Evolutionary conservation across 1,140 invertebrate genomes (phyloP), one percentile per base, ranked within the genome.

Genomic region (Sipha flava): DNA sequence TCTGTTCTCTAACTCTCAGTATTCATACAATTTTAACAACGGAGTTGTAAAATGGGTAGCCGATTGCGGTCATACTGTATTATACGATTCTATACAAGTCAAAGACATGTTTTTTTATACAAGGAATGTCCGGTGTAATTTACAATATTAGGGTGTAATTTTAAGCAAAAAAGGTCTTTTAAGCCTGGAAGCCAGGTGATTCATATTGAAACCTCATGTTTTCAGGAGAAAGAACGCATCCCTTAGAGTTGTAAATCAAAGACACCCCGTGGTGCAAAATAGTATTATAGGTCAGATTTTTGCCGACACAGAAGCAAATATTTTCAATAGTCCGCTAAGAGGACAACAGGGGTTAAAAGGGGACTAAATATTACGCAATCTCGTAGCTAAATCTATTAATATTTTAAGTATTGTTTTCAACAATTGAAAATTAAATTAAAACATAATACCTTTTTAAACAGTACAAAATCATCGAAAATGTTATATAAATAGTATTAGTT

Each of bases 121-220:
- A 57, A 77, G 52, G 47, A 57, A 77, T 54, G 49, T 77, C 47
- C 52, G 16, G 52, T 34, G 59, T 77, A 77, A 77, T 77, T 77
- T 77, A 77, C 73, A 77, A 77, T 77, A 57, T 77, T 77, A 77
- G 73, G 73, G 73, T 77, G 31, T 77, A 77, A 59, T 77, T 75
- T 75, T 57, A n/a, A 34, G 73, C 12, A 37, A 75, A 70, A 77
- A 77, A 77, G 73, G 49, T 57, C 73, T 57, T 54, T 54, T 54
- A 57, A 77, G 34, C n/a, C 31, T 37, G 21, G 49, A 77, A 57
- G 47, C 73, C 73, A 77, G 73, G 73, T 77, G 73, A 57, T 77
- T 77, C 59, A 31, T 77, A 77, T 57, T 57, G 49, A 40, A 77
- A 70, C 66, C 73, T 59, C 4, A 6, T 43, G 34, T 43, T n/a